Evolutionary conservation across 2,113 vertebrate genomes (phyloP).

Genomic region (Mirza zaza): DNA sequence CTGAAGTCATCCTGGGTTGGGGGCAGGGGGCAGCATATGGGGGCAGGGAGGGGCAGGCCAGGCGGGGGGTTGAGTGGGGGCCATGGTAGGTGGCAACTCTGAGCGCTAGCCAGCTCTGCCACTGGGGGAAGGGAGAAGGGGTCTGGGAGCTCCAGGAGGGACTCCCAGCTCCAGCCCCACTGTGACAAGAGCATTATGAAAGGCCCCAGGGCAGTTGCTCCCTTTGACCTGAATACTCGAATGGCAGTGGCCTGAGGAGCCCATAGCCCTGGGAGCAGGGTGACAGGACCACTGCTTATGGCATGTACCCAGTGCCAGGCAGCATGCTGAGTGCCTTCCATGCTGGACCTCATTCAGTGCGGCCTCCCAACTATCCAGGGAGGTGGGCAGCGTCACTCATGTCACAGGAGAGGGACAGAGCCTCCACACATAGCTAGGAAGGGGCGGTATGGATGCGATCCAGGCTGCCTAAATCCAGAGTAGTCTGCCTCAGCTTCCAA

Average conservation of each 20-base stretch:
- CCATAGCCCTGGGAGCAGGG: accelerated
- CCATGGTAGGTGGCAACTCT: background rate
- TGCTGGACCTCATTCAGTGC: accelerated
- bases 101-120: background rate
- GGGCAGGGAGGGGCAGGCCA: background rate
- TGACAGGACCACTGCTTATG: background rate
- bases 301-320: background rate
- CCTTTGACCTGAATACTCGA: background rate
- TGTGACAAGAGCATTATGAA: background rate
- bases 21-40: background rate
- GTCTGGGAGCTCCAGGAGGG: background rate
- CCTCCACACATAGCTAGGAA: background rate
- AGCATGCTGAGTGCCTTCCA: accelerated
- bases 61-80: too few species aligned
- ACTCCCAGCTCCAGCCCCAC: background rate
- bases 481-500: background rate
- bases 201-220: background rate
- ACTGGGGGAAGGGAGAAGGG: background rate
- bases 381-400: too few species aligned
- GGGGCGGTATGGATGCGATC: accelerated
- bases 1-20: background rate
- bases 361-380: background rate
- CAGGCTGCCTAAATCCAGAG: too few species aligned
- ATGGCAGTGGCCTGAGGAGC: background rate
- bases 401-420: background rate